phyloP scores from a whole-genome alignment of 2,113 vertebrate species.

The Leptobrachium leishanense region DNA sequence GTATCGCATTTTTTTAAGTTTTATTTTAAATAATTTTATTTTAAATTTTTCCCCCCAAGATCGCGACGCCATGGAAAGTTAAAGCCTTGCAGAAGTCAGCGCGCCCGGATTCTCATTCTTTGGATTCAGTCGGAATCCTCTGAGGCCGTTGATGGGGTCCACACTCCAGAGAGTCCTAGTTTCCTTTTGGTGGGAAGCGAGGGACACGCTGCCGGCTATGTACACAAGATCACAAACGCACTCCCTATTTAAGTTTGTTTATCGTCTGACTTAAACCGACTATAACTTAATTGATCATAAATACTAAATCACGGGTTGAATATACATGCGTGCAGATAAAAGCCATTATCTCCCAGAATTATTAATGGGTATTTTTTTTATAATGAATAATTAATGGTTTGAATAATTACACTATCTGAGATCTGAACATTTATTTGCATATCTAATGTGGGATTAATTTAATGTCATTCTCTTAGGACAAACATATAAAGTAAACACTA shows the following conservation, averaged over 20 bases:
- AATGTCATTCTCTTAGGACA: slow-evolving; percentile 81
- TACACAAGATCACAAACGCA: slow-evolving; percentile 21
- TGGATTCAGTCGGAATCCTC: too few species aligned
- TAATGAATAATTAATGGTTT: slow-evolving; percentile 98
- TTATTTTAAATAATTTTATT: too few species aligned
- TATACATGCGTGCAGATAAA: slow-evolving; percentile 74
- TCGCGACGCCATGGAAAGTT: too few species aligned
- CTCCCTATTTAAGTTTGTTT: slow-evolving; percentile 27
- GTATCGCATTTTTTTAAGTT: too few species aligned
- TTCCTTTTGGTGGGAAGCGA: neutral
- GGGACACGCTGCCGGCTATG: neutral
- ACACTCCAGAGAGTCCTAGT: neutral
- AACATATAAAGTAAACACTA: slow-evolving; percentile 72
- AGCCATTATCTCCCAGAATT: slow-evolving; percentile 86
- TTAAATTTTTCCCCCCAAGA: too few species aligned
- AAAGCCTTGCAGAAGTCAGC: too few species aligned
- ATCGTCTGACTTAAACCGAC: slow-evolving; percentile 57
- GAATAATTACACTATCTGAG: slow-evolving; percentile 96
- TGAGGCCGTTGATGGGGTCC: too few species aligned
- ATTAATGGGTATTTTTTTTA: slow-evolving; percentile 92
- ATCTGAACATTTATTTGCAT: slow-evolving; percentile 96
- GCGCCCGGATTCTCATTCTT: too few species aligned
- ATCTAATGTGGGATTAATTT: slow-evolving; percentile 85
- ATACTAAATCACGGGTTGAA: slow-evolving; percentile 73
- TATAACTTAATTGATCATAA: slow-evolving; percentile 69